A percentile compares a stretch with the other conserved stretches of the same genome.
phyloP scores from a whole-genome alignment of 2,113 vertebrate genomes.

The Acanthochromis polyacanthus region DNA sequence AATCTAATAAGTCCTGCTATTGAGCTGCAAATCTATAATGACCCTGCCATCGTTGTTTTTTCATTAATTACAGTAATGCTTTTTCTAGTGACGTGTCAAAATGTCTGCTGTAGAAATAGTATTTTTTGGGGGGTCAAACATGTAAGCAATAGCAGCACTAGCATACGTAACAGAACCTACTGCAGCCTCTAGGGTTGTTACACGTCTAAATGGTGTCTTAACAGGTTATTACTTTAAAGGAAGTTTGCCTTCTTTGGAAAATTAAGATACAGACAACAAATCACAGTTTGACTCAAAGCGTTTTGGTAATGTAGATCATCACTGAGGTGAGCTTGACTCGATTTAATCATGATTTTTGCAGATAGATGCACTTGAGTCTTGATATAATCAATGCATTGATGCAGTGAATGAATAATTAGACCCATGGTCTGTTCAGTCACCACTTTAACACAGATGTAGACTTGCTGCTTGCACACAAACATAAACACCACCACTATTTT shows the following conservation, averaged over 20 bases:
- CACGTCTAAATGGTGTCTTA: too few relatives aligned
- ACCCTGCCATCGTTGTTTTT: conserved; percentile 1
- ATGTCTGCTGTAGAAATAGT: not conserved
- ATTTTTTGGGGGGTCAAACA: not conserved
- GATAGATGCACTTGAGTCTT: not conserved
- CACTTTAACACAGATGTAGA: not conserved
- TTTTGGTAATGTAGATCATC: not conserved
- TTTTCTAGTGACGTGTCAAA: not conserved
- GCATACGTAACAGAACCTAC: not conserved
- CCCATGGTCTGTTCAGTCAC: not conserved
- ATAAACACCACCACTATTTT: conserved; percentile 19
- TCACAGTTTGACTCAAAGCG: not conserved
- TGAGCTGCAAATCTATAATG: not conserved
- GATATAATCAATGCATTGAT: not conserved
- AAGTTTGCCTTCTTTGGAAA: not conserved
- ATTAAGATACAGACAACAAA: conserved; percentile 1
- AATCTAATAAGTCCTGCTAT: not conserved
- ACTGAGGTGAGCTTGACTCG: not conserved
- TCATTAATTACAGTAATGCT: not conserved
- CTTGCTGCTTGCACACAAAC: not conserved
- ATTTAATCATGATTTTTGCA: conserved; percentile 11
- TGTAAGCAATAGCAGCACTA: not conserved
- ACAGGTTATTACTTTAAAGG: too few relatives aligned
- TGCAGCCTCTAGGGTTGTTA: not conserved
- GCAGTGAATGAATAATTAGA: conserved; percentile 1